Conservation (phyloP, 2,888 invertebrate species). For the Dysmachus trigonus region DNA sequence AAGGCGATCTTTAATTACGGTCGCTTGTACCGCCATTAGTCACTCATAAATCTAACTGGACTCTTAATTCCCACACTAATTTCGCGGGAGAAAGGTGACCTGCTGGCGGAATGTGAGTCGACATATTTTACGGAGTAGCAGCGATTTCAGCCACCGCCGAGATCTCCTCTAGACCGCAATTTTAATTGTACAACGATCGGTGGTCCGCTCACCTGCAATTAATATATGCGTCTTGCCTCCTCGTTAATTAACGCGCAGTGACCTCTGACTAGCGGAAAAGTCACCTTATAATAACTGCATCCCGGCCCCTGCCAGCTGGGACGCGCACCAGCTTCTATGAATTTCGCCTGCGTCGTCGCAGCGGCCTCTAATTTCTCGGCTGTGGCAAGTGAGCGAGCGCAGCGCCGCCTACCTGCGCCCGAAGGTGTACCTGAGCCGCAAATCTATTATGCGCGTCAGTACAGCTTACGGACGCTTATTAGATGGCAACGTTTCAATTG, state of each 20-base stretch:
- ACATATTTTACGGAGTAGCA: background rate
- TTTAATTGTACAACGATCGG: background rate
- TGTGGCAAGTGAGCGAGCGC: background rate
- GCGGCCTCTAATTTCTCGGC: background rate
- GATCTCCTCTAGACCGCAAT: background rate
- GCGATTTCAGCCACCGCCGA: background rate
- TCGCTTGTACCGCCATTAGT: background rate
- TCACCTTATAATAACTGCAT: background rate
- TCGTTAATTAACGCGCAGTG: conserved; percentile 23
- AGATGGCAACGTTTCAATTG: conserved; percentile 43
- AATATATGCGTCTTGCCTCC: background rate
- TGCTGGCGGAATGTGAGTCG: background rate
- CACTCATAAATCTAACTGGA: background rate
- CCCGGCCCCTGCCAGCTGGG: background rate
- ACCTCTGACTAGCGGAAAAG: conserved; percentile 4
- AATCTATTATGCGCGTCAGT: background rate
- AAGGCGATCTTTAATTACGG: background rate
- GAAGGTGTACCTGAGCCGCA: background rate
- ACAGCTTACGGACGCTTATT: conserved; percentile 21
- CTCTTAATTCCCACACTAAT: background rate
- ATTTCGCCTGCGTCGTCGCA: background rate
- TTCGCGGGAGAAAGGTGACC: background rate
- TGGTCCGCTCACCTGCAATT: background rate
- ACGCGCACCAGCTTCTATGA: background rate
- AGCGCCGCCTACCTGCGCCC: conserved; percentile 14